Evolutionary conservation across 2,797 vertebrate species (phyloP).

Genomic region (Cheirogaleus major): DNA sequence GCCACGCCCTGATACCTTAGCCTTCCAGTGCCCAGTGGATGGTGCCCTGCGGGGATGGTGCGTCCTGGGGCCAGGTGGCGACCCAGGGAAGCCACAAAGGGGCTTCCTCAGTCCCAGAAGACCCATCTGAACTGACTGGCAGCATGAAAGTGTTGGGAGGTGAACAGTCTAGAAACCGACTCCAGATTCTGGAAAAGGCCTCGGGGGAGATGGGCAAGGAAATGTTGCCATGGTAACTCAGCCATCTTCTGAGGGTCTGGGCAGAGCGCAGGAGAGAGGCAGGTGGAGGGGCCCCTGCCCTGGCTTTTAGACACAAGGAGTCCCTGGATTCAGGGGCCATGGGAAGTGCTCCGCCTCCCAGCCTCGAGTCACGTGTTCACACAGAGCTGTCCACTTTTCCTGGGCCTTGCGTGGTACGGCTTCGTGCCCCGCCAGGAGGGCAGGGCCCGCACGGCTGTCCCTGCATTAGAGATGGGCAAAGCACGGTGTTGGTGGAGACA

Average conservation of each 20-base stretch:
- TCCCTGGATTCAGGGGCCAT: background rate
- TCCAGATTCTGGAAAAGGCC: background rate
- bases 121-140: background rate
- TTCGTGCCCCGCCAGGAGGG: background rate
- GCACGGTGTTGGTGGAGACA: background rate
- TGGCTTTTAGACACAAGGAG: background rate
- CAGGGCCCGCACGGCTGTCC: background rate
- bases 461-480: background rate
- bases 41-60: rapidly evolving
- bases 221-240: background rate
- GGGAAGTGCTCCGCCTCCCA: background rate
- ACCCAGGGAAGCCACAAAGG: background rate
- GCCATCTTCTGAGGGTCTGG: background rate
- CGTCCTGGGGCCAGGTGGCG: background rate
- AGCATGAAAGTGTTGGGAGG: background rate
- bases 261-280: background rate
- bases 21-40: rapidly evolving
- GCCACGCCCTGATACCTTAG: background rate
- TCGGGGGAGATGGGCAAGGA: background rate
- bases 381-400: background rate
- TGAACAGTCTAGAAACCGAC: conserved; percentile 31
- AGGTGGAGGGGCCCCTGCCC: background rate
- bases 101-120: background rate
- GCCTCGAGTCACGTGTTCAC: rapidly evolving
- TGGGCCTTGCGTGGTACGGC: background rate